Percentiles rank a stretch among this genome's conserved stretches.
Evolutionary conservation across 92 coral and sea anemone species (phyloP).

Genomic region (Palythoa caribaeorum): DNA sequence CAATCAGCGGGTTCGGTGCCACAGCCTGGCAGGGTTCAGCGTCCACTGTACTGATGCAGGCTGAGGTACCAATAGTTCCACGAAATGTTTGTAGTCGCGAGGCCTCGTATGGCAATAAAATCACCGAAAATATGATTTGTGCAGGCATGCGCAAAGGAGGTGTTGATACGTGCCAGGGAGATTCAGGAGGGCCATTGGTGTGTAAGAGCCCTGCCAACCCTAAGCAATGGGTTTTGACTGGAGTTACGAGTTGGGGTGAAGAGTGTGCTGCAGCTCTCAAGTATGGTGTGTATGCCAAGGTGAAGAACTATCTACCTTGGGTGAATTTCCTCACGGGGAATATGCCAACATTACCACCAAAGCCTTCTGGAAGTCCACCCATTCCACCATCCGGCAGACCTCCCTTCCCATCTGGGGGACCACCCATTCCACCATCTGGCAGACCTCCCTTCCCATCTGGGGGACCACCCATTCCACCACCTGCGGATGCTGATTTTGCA

Average conservation of each 20-base stretch:
- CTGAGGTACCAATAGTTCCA: slow-evolving; percentile 78
- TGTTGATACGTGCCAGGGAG: slow-evolving; percentile 82
- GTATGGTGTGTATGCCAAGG: slow-evolving; percentile 79
- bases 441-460: not conserved
- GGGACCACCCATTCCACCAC: not conserved
- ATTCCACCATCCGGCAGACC: slow-evolving; percentile 7
- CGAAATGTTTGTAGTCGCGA: slow-evolving; percentile 63
- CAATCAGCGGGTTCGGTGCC: slow-evolving; percentile 79
- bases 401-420: not conserved
- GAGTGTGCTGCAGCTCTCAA: slow-evolving; percentile 84
- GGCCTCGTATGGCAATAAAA: slow-evolving; percentile 75
- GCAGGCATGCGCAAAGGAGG: slow-evolving; percentile 87
- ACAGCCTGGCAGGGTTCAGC: slow-evolving; percentile 63
- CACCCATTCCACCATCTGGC: not conserved
- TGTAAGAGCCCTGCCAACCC: slow-evolving; percentile 83
- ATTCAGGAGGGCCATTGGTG: slow-evolving; percentile 85
- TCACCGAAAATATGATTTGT: slow-evolving; percentile 81
- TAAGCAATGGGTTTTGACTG: slow-evolving; percentile 80
- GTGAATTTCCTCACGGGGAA: slow-evolving; percentile 68
- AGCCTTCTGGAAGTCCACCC: not conserved
- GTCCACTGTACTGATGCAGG: slow-evolving; percentile 81
- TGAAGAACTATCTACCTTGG: slow-evolving; percentile 72
- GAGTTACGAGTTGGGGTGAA: slow-evolving; percentile 86
- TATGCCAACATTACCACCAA: slow-evolving; percentile 29
- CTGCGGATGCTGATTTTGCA: not conserved